These are phyloP conservation scores for Dipodomys stephensi DNA, from an alignment of 2,113 vertebrate genomes.

Conservation along the genomic window DNA sequence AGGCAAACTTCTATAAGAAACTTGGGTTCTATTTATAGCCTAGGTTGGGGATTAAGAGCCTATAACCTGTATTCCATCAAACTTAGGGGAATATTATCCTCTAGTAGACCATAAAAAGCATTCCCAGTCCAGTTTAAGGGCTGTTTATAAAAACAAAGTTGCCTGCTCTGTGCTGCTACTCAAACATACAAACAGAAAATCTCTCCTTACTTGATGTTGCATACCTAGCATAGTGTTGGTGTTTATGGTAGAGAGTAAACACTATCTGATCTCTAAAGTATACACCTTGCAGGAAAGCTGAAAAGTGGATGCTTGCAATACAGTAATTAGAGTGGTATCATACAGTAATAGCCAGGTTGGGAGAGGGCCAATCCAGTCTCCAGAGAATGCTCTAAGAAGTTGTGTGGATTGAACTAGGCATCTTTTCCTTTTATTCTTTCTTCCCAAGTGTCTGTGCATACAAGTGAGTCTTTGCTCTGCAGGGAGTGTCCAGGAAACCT, in stretches of 20 bases:
- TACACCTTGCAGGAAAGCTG: background rate
- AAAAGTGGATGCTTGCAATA: too few species aligned
- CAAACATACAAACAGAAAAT: background rate
- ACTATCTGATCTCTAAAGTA: background rate
- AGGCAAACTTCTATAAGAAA: background rate
- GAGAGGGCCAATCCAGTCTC: background rate
- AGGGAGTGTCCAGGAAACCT: background rate
- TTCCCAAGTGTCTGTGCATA: background rate
- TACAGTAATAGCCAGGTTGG: background rate
- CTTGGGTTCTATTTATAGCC: background rate
- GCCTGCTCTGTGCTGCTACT: background rate
- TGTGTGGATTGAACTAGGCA: background rate
- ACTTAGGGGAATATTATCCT: background rate
- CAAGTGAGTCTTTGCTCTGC: background rate
- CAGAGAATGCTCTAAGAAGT: background rate
- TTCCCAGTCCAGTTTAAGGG: background rate
- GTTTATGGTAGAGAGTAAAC: background rate
- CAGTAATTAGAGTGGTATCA: background rate
- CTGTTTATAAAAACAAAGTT: background rate
- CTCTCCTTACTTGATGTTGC: background rate
- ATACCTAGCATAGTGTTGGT: background rate
- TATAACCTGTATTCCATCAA: background rate
- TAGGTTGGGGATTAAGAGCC: background rate
- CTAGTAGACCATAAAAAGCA: background rate
- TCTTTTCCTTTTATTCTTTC: background rate